Base-by-base conservation (phyloP, 1,140 invertebrate species). In the Drosophila nikananu region DNA sequence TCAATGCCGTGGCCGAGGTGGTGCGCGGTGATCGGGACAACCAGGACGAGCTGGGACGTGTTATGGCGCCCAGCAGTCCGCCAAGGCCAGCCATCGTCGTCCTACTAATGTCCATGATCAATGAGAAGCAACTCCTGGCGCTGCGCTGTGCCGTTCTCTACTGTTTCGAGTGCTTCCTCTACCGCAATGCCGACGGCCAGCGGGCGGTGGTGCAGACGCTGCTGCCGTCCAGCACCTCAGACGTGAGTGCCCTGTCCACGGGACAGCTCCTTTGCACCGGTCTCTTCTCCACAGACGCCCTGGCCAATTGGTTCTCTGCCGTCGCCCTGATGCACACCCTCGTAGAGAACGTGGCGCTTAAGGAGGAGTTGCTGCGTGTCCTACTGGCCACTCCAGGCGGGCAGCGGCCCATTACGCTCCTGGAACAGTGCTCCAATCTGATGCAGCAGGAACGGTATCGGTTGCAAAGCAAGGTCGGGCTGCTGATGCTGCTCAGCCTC, bases 291-390 rank as follows among this genome's bases (percentile, higher is more conserved):
- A 93, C 95, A 0, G 98, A 99, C 92, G 94, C 97, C 19, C 93
- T 98, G n/a, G 98, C 97, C n/a, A 99, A 98, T 93, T 99, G 99
- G 99, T 98, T 99, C 93, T 97, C 98, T 2, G 95, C 98, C 0
- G 97, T 99, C 6, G 97, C 98, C 13, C 93, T 99, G 17, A 96
- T 97, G 81, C 97, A 99, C 86, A 96, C 96, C 1, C 93, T 99
- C n/a, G 95, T 98, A 2, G 97, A 99, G 68, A 98, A 98, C 92
- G 94, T 95, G 5, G 95, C 95, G 7, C 97, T 99, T 83, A 99
- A 99, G 92, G 98, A 99, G 87, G 97, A 98, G 90, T 93, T 99
- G n/a, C 93, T 99, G 5, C 94, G 97, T 70, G 98, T 99, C 15
- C 95, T 99, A 63, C 94, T 99, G 41, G 97, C 98, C 0, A 98